Conservation (phyloP, 2,797 vertebrate species). For the Balearica regulorum region DNA sequence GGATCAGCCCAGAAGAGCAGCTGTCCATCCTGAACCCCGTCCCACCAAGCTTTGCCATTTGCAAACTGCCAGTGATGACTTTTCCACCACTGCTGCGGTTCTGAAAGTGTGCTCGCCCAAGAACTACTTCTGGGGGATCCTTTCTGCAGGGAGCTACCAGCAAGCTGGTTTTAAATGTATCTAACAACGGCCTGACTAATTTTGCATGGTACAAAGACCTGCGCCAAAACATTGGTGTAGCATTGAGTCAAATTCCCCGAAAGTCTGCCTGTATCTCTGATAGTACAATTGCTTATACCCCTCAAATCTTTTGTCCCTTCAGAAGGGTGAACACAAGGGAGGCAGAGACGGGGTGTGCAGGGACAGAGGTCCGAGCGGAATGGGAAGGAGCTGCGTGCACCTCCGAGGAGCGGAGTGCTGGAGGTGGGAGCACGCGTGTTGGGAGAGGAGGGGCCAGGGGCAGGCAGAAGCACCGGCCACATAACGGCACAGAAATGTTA, state of each 20-base stretch:
- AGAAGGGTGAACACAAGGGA: no score
- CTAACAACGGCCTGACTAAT: not conserved
- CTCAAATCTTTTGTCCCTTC: not conserved
- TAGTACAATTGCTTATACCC: not conserved
- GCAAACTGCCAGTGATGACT: not conserved
- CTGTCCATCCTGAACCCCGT: not conserved
- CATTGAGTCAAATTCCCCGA: not conserved
- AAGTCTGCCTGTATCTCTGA: not conserved
- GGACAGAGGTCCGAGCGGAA: not conserved
- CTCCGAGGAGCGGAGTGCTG: no score
- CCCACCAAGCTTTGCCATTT: not conserved
- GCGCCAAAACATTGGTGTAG: rapidly evolving
- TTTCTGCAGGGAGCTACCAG: not conserved
- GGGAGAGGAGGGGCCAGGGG: not conserved
- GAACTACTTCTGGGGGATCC: not conserved
- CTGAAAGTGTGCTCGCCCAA: not conserved
- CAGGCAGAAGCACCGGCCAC: not conserved
- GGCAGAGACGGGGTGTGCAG: not conserved
- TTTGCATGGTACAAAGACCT: not conserved
- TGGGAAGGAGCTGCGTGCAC: not conserved
- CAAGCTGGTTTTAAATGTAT: not conserved
- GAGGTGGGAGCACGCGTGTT: not conserved
- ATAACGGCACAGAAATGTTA: not conserved
- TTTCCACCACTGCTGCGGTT: not conserved
- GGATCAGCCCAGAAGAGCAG: not conserved